phyloP scores from a whole-genome alignment of 2,888 invertebrate genomes.

The Diloba caeruleocephala region DNA sequence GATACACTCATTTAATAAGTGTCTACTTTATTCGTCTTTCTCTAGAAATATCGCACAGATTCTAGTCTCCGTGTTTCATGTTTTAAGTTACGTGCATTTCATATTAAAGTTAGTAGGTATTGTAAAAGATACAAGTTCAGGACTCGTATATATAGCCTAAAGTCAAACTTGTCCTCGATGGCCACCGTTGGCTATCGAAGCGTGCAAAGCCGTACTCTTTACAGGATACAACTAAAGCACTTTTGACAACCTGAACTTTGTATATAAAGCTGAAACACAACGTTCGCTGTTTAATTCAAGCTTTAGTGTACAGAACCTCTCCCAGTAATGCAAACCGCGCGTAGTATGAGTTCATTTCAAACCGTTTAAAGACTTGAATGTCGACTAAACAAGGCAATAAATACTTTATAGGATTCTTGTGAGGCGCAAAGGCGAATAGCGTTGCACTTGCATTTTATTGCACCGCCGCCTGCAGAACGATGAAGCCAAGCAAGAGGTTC shows the following conservation, averaged over 20 bases:
- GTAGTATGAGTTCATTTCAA: constrained; percentile 38
- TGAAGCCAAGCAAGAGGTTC: constrained; percentile 36
- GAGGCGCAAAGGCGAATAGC: constrained; percentile 49
- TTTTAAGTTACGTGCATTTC: not conserved
- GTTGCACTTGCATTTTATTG: constrained; percentile 54
- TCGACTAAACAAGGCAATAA: constrained; percentile 57
- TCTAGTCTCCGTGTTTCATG: not conserved
- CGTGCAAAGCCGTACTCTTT: no score
- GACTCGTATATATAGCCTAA: no score
- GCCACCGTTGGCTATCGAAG: no score
- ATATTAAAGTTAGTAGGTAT: not conserved
- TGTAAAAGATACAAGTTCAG: not conserved
- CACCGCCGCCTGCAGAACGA: constrained; percentile 26
- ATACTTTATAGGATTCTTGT: constrained; percentile 55
- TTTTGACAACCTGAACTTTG: no score
- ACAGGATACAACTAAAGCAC: no score
- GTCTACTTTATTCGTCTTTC: not conserved
- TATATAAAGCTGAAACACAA: no score
- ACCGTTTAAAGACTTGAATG: constrained; percentile 48
- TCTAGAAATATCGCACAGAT: no score
- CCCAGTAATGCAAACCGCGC: constrained; percentile 13
- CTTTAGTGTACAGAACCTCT: no score
- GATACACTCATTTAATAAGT: constrained; percentile 9
- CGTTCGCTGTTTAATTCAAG: no score
- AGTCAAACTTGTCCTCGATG: no score